phyloP scores from a whole-genome alignment of 2,888 invertebrate species.

The Callimorpha dominula region DNA sequence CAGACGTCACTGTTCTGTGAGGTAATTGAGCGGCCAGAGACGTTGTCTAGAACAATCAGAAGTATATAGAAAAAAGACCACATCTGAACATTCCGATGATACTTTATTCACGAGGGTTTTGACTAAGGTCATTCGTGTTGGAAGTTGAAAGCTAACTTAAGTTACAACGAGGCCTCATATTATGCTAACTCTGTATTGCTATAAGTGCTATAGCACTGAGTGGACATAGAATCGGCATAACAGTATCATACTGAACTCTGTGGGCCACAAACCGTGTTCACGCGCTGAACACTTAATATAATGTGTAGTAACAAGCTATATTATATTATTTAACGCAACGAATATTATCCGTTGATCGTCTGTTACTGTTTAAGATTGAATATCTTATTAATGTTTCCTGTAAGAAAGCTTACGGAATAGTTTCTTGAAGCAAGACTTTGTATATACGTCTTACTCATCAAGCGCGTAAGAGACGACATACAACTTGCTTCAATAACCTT shows the following conservation, averaged over 20 bases:
- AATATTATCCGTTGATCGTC: slow-evolving; percentile 6
- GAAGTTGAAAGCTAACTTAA: slow-evolving; percentile 33
- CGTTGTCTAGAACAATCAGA: background rate
- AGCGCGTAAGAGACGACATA: background rate
- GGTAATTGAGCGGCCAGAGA: background rate
- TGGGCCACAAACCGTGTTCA: background rate
- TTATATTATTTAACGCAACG: slow-evolving; percentile 30
- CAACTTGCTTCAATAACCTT: background rate
- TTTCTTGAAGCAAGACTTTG: background rate
- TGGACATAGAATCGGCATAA: slow-evolving; percentile 42
- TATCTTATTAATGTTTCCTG: background rate
- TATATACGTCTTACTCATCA: background rate
- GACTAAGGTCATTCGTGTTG: slow-evolving; percentile 27
- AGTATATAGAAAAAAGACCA: background rate
- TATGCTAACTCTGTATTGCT: slow-evolving; percentile 41
- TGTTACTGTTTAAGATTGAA: too few relatives aligned
- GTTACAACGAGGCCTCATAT: slow-evolving; percentile 38
- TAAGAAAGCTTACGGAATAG: background rate
- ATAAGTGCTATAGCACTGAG: slow-evolving; percentile 29
- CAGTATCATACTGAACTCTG: slow-evolving; percentile 7
- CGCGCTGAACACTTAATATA: slow-evolving; percentile 6
- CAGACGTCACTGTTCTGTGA: background rate
- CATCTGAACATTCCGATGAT: background rate
- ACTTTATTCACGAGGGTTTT: background rate
- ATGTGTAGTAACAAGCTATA: slow-evolving; percentile 36